A percentile compares a stretch with the other conserved stretches of the same genome.
phyloP scores from a whole-genome alignment of 2,113 vertebrate species.

The Marmota monax region DNA sequence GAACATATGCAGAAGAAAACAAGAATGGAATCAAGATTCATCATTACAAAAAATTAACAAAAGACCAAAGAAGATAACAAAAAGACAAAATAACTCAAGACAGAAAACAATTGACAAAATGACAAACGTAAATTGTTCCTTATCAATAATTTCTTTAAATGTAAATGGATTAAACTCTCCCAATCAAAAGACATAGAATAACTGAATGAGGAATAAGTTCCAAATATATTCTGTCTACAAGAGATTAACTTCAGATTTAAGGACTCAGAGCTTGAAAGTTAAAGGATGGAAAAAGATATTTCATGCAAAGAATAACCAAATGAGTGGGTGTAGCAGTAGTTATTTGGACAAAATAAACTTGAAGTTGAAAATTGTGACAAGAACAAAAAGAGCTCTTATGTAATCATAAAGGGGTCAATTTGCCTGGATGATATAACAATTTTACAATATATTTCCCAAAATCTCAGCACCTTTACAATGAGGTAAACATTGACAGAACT shows the following conservation, averaged over 20 bases:
- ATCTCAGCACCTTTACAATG: no score
- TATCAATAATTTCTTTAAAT: background rate
- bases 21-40: no score
- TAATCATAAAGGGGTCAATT: no score
- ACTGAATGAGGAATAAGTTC: background rate
- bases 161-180: background rate
- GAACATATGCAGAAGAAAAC: background rate
- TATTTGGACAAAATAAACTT: no score
- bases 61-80: background rate
- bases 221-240: background rate
- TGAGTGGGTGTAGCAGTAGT: no score
- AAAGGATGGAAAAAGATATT: no score
- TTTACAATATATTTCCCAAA: no score
- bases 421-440: no score
- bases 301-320: no score
- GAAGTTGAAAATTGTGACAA: no score
- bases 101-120: background rate
- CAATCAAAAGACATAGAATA: background rate
- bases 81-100: background rate
- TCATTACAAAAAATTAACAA: background rate
- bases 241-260: background rate
- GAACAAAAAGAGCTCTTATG: no score
- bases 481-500: no score
- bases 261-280: background rate
- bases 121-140: background rate